phyloP scores from a whole-genome alignment of 2,888 invertebrate genomes.

The Acrocera orbiculus region DNA sequence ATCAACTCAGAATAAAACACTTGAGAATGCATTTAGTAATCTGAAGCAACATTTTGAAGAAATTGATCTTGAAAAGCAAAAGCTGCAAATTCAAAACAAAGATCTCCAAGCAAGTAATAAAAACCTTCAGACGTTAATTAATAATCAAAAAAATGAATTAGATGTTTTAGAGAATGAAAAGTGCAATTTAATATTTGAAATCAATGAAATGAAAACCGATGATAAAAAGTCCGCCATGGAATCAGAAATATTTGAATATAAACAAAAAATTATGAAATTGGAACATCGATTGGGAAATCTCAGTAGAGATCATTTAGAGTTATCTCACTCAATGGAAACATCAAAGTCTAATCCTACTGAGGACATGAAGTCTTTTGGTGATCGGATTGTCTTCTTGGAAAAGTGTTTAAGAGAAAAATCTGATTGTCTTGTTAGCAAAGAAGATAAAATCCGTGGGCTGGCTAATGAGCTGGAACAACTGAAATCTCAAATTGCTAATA shows the following conservation, averaged over 20 bases:
- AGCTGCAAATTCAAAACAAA: slow-evolving; percentile 16
- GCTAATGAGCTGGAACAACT: slow-evolving; percentile 5
- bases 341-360: too few relatives aligned
- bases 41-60: slow-evolving; percentile 37
- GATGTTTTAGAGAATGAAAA: slow-evolving; percentile 20
- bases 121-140: slow-evolving; percentile 17
- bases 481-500: too few relatives aligned
- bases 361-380: slow-evolving; percentile 16
- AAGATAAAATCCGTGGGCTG: slow-evolving; percentile 11
- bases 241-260: slow-evolving; percentile 12
- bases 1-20: slow-evolving; percentile 37
- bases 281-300: slow-evolving; percentile 18
- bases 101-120: slow-evolving; percentile 20
- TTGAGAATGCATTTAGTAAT: slow-evolving; percentile 41
- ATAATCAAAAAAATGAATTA: slow-evolving; percentile 21
- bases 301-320: slow-evolving; percentile 19
- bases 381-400: slow-evolving; percentile 14
- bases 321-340: slow-evolving; percentile 18
- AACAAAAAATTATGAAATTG: slow-evolving; percentile 16
- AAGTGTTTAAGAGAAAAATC: slow-evolving; percentile 12
- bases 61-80: slow-evolving; percentile 20
- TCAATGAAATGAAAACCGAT: slow-evolving; percentile 19
- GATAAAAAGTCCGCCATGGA: slow-evolving; percentile 15
- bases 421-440: slow-evolving; percentile 11
- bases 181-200: slow-evolving; percentile 20